Evolutionary conservation across 2,113 vertebrate genomes (phyloP).

Genomic region (Protomyctophum bolini): DNA sequence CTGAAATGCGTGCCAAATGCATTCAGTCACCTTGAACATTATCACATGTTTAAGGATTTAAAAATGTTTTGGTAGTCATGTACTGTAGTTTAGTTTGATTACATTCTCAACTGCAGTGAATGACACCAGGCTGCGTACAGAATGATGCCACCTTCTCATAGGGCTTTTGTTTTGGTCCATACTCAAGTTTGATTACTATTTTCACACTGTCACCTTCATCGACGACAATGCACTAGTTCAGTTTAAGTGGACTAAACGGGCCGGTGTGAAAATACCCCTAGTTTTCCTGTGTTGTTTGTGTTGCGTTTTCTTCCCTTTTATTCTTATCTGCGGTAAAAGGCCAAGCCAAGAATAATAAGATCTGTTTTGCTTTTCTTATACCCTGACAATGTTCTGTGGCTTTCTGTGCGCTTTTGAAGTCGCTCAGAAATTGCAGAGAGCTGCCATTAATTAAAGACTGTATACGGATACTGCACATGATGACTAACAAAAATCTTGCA

Average conservation of each 20-base stretch:
- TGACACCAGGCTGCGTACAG: background rate
- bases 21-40: no score
- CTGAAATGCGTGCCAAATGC: no score
- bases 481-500: slow-evolving; percentile 73
- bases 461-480: slow-evolving; percentile 58
- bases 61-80: no score
- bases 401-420: slow-evolving; percentile 77
- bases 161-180: no score
- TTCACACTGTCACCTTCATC: no score
- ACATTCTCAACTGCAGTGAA: background rate
- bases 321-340: slow-evolving; percentile 30
- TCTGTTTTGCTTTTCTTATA: slow-evolving; percentile 59
- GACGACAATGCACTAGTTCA: no score
- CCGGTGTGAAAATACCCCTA: slow-evolving; percentile 20
- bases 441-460: slow-evolving; percentile 79
- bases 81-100: background rate
- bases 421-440: slow-evolving; percentile 63
- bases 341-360: slow-evolving; percentile 66
- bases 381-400: slow-evolving; percentile 74
- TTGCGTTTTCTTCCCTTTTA: slow-evolving; percentile 35
- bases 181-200: no score
- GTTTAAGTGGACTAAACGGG: background rate
- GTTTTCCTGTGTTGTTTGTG: slow-evolving; percentile 5
- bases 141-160: no score
- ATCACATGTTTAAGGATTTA: no score